These are phyloP conservation scores for Drosophila antonietae DNA, from an alignment of 2,888 invertebrate genomes.

Conservation along the genomic window DNA sequence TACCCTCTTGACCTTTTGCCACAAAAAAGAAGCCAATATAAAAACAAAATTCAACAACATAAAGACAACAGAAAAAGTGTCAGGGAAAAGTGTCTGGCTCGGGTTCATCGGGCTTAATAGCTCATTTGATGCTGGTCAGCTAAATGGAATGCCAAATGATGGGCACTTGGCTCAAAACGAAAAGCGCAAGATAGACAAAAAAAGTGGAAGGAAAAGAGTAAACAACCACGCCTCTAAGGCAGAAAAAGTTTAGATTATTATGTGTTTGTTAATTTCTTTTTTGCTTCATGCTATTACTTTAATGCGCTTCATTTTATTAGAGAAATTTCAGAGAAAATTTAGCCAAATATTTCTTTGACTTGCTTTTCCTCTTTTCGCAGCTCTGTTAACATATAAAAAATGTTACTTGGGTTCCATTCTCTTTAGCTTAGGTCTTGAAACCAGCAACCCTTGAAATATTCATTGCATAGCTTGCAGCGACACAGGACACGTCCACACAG, in stretches of 20 bases:
- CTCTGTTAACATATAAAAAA: background rate
- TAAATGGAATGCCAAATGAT: slow-evolving; percentile 31
- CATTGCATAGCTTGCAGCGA: slow-evolving; percentile 45
- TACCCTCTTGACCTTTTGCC: slow-evolving; percentile 40
- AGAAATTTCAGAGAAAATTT: slow-evolving; percentile 13
- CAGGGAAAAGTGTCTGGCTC: slow-evolving; percentile 16
- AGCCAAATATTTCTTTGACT: slow-evolving; percentile 22
- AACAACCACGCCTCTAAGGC: slow-evolving; percentile 14
- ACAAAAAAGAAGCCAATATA: slow-evolving; percentile 3
- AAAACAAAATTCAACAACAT: background rate
- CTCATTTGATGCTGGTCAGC: slow-evolving; percentile 56
- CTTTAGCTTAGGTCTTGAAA: background rate
- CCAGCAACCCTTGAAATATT: slow-evolving; percentile 54
- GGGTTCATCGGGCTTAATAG: slow-evolving; percentile 54
- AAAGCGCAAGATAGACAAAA: background rate
- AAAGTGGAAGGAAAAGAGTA: background rate
- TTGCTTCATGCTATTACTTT: slow-evolving; percentile 33
- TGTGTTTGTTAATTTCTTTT: slow-evolving; percentile 65
- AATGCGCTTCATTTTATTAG: slow-evolving; percentile 54
- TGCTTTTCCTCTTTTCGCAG: background rate
- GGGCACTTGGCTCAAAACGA: slow-evolving; percentile 14
- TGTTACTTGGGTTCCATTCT: slow-evolving; percentile 11
- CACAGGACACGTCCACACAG: slow-evolving; percentile 12
- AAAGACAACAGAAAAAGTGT: slow-evolving; percentile 11
- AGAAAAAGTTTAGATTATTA: slow-evolving; percentile 56